Conservation (phyloP, 2,888 invertebrate genomes). For the Limenitis camilla region DNA sequence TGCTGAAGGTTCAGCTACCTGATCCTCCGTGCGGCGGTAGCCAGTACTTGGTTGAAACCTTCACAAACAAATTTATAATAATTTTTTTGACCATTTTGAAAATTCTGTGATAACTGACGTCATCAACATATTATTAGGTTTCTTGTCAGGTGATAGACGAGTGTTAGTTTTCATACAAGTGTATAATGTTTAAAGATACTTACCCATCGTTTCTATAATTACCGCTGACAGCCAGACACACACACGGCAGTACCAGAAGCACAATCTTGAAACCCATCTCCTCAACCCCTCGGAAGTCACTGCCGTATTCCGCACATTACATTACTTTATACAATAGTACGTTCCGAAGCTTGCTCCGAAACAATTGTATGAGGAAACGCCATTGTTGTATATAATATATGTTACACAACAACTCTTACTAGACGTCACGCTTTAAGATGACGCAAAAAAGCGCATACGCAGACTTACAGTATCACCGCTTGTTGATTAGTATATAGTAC, state of each 20-base stretch:
- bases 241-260: constrained; percentile 30
- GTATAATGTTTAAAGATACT: constrained; percentile 26
- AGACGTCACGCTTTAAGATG: constrained; percentile 38
- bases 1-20: constrained; percentile 63
- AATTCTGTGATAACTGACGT: too few species aligned
- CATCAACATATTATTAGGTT: too few species aligned
- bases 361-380: constrained; percentile 68
- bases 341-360: constrained; percentile 55
- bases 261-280: constrained; percentile 44
- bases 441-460: constrained; percentile 4
- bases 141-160: too few species aligned
- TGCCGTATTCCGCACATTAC: constrained; percentile 43
- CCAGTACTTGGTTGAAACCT: constrained; percentile 60
- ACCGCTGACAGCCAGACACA: constrained; percentile 31
- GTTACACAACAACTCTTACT: constrained; percentile 50
- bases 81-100: too few species aligned
- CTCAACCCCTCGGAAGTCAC: constrained; percentile 36
- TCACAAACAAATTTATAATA: constrained; percentile 38
- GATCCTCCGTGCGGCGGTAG: constrained; percentile 58
- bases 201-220: constrained; percentile 61
- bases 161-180: too few species aligned
- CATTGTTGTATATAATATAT: constrained; percentile 40
- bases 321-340: constrained; percentile 54
- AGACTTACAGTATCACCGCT: neutral
- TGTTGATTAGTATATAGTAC: neutral